Conservation (phyloP, 1,140 invertebrate species). For the Globodera rostochiensis region DNA sequence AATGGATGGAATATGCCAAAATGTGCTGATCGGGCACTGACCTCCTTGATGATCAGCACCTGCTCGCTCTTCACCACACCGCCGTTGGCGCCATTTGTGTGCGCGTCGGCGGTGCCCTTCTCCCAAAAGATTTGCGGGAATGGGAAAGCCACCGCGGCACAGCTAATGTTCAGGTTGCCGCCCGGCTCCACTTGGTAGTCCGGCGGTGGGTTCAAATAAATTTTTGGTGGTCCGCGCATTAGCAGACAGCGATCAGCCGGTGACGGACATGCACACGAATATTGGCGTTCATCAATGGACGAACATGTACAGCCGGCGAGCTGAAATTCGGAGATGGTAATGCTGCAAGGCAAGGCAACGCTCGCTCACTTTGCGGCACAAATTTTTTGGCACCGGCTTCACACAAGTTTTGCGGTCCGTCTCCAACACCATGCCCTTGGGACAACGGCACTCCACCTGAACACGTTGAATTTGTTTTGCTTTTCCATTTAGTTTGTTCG, state of each 20-base stretch:
- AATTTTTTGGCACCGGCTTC: slow-evolving; percentile 62
- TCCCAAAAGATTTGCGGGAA: slow-evolving; percentile 63
- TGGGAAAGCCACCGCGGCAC: slow-evolving; percentile 63
- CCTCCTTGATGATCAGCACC: slow-evolving; percentile 48
- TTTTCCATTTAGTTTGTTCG: too few relatives aligned
- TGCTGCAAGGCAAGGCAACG: neutral
- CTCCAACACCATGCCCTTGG: slow-evolving; percentile 59
- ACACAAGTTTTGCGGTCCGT: slow-evolving; percentile 59
- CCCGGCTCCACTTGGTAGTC: slow-evolving; percentile 54
- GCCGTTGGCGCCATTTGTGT: slow-evolving; percentile 32
- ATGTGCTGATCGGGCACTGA: slow-evolving; percentile 1
- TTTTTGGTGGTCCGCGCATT: slow-evolving; percentile 60
- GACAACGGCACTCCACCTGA: slow-evolving; percentile 60
- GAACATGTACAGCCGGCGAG: slow-evolving; percentile 59
- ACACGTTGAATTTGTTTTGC: neutral
- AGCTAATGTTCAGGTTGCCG: slow-evolving; percentile 62
- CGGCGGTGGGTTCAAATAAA: slow-evolving; percentile 59
- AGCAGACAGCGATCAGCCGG: slow-evolving; percentile 56
- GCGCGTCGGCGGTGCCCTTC: slow-evolving; percentile 34
- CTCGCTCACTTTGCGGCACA: slow-evolving; percentile 53
- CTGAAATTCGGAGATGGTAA: neutral
- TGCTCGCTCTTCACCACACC: slow-evolving; percentile 52
- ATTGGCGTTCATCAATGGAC: slow-evolving; percentile 57
- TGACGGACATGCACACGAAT: slow-evolving; percentile 54
- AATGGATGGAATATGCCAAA: slow-evolving; percentile 22